Conservation (phyloP, 2,113 vertebrate species). For the cattle (Bos taurus) region DNA sequence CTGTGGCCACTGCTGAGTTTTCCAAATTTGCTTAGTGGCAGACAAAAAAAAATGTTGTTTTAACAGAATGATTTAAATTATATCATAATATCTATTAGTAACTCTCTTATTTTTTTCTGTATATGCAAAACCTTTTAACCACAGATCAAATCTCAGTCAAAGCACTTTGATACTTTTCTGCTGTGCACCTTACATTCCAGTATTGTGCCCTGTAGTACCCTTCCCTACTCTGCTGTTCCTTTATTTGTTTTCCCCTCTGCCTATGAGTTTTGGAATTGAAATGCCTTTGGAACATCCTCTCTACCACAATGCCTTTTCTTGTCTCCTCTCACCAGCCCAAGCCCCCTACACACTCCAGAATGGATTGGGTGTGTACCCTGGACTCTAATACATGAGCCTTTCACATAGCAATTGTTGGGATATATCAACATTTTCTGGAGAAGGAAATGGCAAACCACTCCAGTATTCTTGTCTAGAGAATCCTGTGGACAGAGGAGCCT, state of each 20-base stretch:
- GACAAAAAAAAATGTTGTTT: not conserved
- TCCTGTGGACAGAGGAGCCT: not conserved
- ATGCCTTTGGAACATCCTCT: not conserved
- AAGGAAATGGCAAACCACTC: not conserved
- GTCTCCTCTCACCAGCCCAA: not conserved
- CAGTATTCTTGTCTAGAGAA: not conserved
- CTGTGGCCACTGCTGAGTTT: no score
- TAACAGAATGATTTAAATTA: not conserved
- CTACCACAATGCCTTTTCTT: not conserved
- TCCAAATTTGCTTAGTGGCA: not conserved
- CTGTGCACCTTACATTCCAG: not conserved
- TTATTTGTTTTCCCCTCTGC: not conserved
- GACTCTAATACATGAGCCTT: not conserved
- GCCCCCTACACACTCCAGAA: accelerated
- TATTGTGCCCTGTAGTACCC: not conserved
- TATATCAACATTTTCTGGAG: not conserved
- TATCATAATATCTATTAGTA: not conserved
- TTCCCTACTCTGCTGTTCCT: accelerated
- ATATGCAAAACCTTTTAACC: not conserved
- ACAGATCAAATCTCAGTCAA: not conserved
- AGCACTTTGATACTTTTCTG: not conserved
- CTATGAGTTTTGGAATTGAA: not conserved
- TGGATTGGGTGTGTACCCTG: not conserved
- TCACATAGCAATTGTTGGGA: not conserved
- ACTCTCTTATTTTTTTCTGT: not conserved